phyloP scores from a whole-genome alignment of 2,797 vertebrate species.

The Cynodonichthys magdalenae region DNA sequence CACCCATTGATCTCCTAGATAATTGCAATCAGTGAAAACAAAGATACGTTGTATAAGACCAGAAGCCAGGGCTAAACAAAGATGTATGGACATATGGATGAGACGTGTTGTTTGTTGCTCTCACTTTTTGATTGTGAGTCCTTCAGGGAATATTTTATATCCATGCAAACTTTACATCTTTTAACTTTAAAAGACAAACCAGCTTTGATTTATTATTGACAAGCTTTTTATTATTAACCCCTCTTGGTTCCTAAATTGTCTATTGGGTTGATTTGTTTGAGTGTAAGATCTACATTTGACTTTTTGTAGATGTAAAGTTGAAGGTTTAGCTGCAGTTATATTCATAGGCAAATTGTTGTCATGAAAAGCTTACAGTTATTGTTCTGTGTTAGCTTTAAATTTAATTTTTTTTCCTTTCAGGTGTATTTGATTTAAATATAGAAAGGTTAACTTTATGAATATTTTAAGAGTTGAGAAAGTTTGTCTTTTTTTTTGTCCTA shows the following conservation, averaged over 20 bases:
- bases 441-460: no score
- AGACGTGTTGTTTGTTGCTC: conserved; percentile 45
- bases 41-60: conserved; percentile 77
- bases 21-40: conserved; percentile 84
- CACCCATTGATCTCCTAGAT: conserved; percentile 77
- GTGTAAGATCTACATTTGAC: conserved; percentile 13
- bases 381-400: not conserved
- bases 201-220: conserved; percentile 38
- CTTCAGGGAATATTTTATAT: conserved; percentile 28
- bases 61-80: conserved; percentile 51
- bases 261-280: conserved; percentile 21
- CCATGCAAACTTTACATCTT: conserved; percentile 3
- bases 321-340: not conserved
- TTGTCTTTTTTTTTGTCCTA: not conserved
- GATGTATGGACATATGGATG: conserved; percentile 62
- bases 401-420: not conserved
- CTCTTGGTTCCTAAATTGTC: conserved; percentile 22
- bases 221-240: conserved; percentile 30
- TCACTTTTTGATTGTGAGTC: conserved; percentile 21
- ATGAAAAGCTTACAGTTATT: not conserved
- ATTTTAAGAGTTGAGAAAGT: no score
- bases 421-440: not conserved
- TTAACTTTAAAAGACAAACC: conserved; percentile 20
- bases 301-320: conserved; percentile 3
- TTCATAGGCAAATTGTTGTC: not conserved